A percentile compares a stretch with the other conserved stretches of the same genome.
phyloP scores from a whole-genome alignment of 2,797 vertebrate species.

The Tragopan temminckii region DNA sequence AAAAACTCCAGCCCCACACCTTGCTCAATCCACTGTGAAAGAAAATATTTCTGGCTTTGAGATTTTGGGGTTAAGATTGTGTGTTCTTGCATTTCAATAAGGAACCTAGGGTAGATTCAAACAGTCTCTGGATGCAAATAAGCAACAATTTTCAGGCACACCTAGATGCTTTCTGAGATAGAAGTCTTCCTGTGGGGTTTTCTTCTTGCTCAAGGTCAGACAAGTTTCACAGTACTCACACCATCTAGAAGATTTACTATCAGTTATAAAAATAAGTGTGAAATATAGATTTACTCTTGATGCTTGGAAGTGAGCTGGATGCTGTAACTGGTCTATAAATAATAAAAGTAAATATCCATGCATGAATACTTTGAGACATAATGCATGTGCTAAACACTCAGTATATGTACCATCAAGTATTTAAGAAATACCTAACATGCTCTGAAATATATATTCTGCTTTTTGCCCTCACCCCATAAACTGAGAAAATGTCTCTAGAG shows the following conservation, averaged over 20 bases:
- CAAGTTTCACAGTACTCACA: slow-evolving; percentile 48
- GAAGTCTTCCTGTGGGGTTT: not conserved
- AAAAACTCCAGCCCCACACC: not conserved
- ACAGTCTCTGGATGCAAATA: not conserved
- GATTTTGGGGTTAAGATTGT: not conserved
- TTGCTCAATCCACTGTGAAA: not conserved
- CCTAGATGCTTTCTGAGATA: not conserved
- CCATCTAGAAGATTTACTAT: slow-evolving; percentile 57
- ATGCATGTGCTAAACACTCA: slow-evolving; percentile 52
- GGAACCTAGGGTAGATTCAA: not conserved
- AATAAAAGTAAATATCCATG: slow-evolving; percentile 67
- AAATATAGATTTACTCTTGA: slow-evolving; percentile 65
- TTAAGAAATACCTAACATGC: slow-evolving; percentile 62
- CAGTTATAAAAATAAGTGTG: slow-evolving; percentile 60
- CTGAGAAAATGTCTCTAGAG: slow-evolving; percentile 35
- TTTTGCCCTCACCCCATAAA: slow-evolving; percentile 59
- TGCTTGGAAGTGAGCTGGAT: slow-evolving; percentile 45
- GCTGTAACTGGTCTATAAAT: slow-evolving; percentile 64
- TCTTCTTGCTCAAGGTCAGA: slow-evolving; percentile 63
- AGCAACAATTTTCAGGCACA: not conserved
- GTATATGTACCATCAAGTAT: slow-evolving; percentile 66
- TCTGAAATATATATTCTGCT: slow-evolving; percentile 59
- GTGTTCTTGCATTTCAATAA: not conserved
- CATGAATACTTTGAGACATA: slow-evolving; percentile 50
- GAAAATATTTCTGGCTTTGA: not conserved